These are phyloP conservation scores for Hoplostethus mediterraneus DNA, from an alignment of 2,797 vertebrate genomes.

Conservation along the genomic window DNA sequence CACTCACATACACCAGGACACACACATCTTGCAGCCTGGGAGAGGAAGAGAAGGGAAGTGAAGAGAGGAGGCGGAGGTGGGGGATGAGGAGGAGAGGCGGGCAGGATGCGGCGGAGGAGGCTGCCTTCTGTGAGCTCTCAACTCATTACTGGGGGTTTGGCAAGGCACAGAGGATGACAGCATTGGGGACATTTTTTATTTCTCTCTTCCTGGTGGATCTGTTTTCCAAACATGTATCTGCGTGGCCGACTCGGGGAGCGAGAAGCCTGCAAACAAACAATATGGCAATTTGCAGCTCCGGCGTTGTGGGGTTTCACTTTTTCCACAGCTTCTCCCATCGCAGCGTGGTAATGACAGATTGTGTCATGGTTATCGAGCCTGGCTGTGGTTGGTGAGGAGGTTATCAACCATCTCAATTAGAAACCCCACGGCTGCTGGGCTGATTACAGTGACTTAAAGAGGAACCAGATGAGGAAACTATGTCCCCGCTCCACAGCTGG, in stretches of 20 bases:
- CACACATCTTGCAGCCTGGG: slow-evolving; percentile 67
- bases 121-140: slow-evolving; percentile 60
- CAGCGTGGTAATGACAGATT: slow-evolving; percentile 74
- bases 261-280: slow-evolving; percentile 71
- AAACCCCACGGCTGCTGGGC: slow-evolving; percentile 73
- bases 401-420: slow-evolving; percentile 82
- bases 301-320: slow-evolving; percentile 57
- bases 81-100: slow-evolving; percentile 36
- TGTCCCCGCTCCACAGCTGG: slow-evolving; percentile 62
- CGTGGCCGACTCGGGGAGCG: slow-evolving; percentile 44
- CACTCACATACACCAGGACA: slow-evolving; percentile 73
- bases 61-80: slow-evolving; percentile 18
- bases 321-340: slow-evolving; percentile 61
- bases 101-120: slow-evolving; percentile 65
- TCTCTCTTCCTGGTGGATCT: slow-evolving; percentile 59
- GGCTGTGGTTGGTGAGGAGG: slow-evolving; percentile 74
- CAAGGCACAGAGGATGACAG: slow-evolving; percentile 60
- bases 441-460: slow-evolving; percentile 77
- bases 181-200: slow-evolving; percentile 62
- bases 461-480: slow-evolving; percentile 78
- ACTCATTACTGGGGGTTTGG: slow-evolving; percentile 72
- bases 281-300: slow-evolving; percentile 52
- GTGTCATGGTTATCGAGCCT: slow-evolving; percentile 74
- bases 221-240: slow-evolving; percentile 74
- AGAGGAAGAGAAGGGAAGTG: slow-evolving; percentile 56